Evolutionary conservation across 92 coral and sea anemone genomes (phyloP).

Genomic region (Epizoanthus rinbou): DNA sequence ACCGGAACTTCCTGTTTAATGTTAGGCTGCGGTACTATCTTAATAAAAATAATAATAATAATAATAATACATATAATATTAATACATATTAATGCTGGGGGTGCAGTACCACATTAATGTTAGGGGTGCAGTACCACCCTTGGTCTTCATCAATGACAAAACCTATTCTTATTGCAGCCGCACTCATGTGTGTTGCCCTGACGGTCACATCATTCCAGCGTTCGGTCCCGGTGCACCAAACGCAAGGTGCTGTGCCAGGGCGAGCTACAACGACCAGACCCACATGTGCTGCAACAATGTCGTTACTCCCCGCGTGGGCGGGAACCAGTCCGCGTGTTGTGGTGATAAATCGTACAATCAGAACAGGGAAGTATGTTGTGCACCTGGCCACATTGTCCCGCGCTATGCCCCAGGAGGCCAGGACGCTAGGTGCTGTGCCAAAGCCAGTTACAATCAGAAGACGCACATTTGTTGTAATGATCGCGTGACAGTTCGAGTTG

Average conservation of each 20-base stretch:
- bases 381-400: conserved; percentile 43
- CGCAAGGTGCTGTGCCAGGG: conserved; percentile 44
- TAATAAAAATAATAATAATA: no score
- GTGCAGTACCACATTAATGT: no score
- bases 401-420: conserved; percentile 45
- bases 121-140: no score
- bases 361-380: conserved; percentile 38
- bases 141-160: background rate
- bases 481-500: conserved; percentile 31
- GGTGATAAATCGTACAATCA: conserved; percentile 29
- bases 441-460: conserved; percentile 36
- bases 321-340: conserved; percentile 44
- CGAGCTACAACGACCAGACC: conserved; percentile 43
- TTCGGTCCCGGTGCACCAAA: conserved; percentile 1
- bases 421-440: conserved; percentile 48
- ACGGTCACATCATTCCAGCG: background rate
- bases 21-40: no score
- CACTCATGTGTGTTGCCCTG: conserved; percentile 47
- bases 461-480: conserved; percentile 48
- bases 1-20: no score
- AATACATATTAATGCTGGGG: no score
- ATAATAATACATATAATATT: no score
- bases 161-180: background rate
- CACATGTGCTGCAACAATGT: conserved; percentile 45
- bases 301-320: conserved; percentile 30